These are phyloP conservation scores for Lasioglossum zephyrum DNA, from an alignment of 2,888 invertebrate species.

Conservation along the genomic window DNA sequence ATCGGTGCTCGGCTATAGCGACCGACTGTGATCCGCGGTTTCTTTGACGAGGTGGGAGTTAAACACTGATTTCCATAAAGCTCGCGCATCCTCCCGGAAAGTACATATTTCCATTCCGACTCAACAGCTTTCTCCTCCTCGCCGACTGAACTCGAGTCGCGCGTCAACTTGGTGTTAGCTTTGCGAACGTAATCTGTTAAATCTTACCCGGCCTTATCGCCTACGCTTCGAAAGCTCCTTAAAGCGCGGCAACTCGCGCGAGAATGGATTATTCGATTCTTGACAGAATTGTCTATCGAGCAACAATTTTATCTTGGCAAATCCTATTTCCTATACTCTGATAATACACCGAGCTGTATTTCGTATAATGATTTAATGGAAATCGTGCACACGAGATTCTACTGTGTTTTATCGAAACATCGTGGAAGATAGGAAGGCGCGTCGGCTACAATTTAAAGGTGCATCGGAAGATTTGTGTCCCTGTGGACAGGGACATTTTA, in stretches of 20 bases:
- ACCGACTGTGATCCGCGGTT: background rate
- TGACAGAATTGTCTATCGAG: background rate
- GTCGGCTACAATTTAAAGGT: constrained; percentile 9
- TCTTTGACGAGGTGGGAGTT: background rate
- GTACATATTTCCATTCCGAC: background rate
- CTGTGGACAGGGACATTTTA: constrained; percentile 5
- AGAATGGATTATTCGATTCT: background rate
- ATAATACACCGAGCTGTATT: background rate
- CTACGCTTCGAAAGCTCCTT: background rate
- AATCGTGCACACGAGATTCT: background rate
- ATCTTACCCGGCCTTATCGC: background rate
- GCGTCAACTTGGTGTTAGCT: background rate
- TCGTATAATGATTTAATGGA: background rate
- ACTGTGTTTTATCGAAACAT: background rate
- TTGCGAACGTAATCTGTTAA: background rate
- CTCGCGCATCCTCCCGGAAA: background rate
- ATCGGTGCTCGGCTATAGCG: background rate
- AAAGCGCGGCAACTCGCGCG: background rate
- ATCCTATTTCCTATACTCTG: background rate
- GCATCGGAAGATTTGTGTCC: constrained; percentile 19
- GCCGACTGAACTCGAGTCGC: background rate
- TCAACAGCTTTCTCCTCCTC: background rate
- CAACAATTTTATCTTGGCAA: background rate
- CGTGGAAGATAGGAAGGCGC: background rate
- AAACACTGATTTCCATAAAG: background rate